phyloP scores from a whole-genome alignment of 2,113 vertebrate genomes.

The Merops nubicus region DNA sequence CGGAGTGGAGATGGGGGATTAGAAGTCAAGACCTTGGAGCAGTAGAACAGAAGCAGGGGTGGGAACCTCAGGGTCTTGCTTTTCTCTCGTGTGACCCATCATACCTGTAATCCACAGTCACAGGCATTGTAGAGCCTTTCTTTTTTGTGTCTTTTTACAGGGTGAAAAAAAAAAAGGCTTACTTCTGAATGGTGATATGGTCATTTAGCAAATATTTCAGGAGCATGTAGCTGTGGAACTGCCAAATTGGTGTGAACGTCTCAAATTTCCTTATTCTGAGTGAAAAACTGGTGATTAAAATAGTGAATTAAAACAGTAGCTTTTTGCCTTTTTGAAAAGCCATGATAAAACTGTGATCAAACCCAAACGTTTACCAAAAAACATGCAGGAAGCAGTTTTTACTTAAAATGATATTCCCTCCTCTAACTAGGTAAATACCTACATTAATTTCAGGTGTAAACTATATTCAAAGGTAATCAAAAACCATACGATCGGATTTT shows the following conservation, averaged over 20 bases:
- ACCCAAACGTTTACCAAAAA: neutral
- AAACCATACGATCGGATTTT: neutral
- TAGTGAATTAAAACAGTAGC: neutral
- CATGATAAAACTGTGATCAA: neutral
- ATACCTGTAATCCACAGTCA: neutral
- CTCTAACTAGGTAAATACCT: neutral
- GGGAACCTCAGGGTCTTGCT: neutral
- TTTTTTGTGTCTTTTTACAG: neutral
- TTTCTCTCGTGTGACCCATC: neutral
- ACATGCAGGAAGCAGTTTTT: neutral
- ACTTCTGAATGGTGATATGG: accelerated
- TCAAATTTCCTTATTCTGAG: neutral
- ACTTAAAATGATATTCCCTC: neutral
- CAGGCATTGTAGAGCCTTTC: neutral
- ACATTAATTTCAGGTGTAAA: neutral
- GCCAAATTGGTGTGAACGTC: neutral
- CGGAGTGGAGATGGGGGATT: neutral
- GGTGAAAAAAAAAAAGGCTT: neutral
- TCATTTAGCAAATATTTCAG: neutral
- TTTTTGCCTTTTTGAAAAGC: neutral
- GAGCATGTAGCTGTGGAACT: neutral
- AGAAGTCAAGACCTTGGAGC: neutral
- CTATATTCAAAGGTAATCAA: neutral
- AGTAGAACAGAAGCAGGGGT: neutral
- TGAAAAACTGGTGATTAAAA: neutral